These are phyloP conservation scores for Yponomeuta sedellus DNA, from an alignment of 2,888 invertebrate species.

Conservation along the genomic window DNA sequence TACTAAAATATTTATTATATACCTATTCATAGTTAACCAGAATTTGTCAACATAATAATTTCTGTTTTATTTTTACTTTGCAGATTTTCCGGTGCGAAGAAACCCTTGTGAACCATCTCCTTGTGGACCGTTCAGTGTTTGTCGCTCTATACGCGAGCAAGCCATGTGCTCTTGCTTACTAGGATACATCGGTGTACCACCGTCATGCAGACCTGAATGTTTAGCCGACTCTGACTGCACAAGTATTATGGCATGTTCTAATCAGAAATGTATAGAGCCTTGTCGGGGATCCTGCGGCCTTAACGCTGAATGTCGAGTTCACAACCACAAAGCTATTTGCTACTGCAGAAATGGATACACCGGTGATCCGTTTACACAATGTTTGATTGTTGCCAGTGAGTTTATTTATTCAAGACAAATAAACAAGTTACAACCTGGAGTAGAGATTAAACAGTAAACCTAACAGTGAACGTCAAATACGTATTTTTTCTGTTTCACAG, in stretches of 20 bases:
- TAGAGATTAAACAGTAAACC: not conserved
- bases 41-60: not conserved
- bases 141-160: conserved; percentile 72
- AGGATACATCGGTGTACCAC: conserved; percentile 85
- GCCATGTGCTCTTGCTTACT: conserved; percentile 85
- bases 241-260: conserved; percentile 84
- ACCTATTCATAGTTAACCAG: not conserved
- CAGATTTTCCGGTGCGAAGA: conserved; percentile 38
- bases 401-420: conserved; percentile 19
- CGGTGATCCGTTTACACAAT: conserved; percentile 89
- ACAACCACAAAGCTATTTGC: conserved; percentile 91
- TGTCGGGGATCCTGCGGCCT: conserved; percentile 88
- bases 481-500: conserved; percentile 29
- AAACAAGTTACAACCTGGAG: not conserved
- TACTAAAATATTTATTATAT: conserved; percentile 32
- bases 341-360: conserved; percentile 82
- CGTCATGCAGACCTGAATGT: conserved; percentile 89
- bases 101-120: conserved; percentile 83
- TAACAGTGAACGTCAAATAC: not conserved
- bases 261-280: conserved; percentile 87
- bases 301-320: conserved; percentile 84
- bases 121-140: conserved; percentile 87
- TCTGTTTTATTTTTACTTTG: conserved; percentile 23
- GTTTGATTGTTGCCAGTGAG: conserved; percentile 59
- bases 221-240: conserved; percentile 88